Conservation (phyloP, 2,888 invertebrate genomes). For the Meteorus colon region DNA sequence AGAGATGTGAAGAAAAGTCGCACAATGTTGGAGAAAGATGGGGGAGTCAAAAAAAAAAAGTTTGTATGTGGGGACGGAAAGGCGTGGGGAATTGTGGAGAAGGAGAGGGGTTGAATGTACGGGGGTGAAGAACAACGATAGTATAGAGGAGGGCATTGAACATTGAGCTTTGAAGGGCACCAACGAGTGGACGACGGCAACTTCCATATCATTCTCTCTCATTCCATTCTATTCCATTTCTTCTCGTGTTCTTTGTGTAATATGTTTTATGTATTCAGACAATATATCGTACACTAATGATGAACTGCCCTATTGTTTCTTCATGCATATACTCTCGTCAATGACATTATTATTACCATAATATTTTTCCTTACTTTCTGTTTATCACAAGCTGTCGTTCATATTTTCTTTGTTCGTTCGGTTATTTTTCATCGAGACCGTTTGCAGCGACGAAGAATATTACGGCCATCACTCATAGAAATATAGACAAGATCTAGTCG, state of each 20-base stretch:
- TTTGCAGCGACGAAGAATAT: no score
- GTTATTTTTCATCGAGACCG: no score
- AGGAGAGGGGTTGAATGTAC: constrained; percentile 67
- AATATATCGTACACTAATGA: constrained; percentile 12
- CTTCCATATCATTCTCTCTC: constrained; percentile 49
- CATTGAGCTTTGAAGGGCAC: constrained; percentile 55
- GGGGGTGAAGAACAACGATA: constrained; percentile 28
- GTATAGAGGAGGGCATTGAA: constrained; percentile 50
- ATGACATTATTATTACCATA: background rate
- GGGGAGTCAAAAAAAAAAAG: constrained; percentile 73
- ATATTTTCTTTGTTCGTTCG: background rate
- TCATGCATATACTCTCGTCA: background rate
- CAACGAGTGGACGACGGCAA: constrained; percentile 58
- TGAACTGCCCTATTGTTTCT: constrained; percentile 15
- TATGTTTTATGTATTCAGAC: constrained; percentile 7
- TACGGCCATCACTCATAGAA: no score
- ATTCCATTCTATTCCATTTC: constrained; percentile 41
- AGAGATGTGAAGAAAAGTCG: background rate
- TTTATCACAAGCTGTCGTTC: background rate
- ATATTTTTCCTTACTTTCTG: background rate
- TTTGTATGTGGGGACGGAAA: constrained; percentile 65
- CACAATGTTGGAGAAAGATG: constrained; percentile 54
- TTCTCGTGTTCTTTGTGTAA: constrained; percentile 14
- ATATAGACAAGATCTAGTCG: no score
- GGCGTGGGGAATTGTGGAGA: constrained; percentile 64